Percentiles rank a stretch among this genome's conserved stretches.
phyloP scores from a whole-genome alignment of 2,888 invertebrate species.

The Lochmaea crataegi region DNA sequence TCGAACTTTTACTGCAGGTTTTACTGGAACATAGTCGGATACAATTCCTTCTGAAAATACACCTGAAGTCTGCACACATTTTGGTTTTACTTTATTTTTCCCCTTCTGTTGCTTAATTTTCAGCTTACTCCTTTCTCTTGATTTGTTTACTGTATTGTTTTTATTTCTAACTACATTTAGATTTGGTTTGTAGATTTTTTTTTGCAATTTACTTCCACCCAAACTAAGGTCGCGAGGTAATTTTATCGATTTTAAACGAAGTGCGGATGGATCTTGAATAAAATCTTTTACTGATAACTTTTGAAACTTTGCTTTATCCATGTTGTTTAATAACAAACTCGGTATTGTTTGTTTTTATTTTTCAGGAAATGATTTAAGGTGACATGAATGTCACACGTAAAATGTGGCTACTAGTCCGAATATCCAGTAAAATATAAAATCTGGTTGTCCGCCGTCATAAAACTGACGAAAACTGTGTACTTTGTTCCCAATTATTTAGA shows the following conservation, averaged over 20 bases:
- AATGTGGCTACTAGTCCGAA: not conserved
- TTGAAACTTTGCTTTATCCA: constrained; percentile 28
- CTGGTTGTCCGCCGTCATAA: too few relatives aligned
- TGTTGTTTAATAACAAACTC: not conserved
- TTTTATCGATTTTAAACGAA: constrained; percentile 57
- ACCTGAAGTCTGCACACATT: constrained; percentile 40
- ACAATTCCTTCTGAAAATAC: constrained; percentile 45
- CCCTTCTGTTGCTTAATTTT: constrained; percentile 11
- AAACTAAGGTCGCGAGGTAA: constrained; percentile 60
- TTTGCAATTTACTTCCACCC: constrained; percentile 58
- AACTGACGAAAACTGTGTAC: too few relatives aligned
- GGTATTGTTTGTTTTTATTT: not conserved
- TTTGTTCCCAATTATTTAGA: too few relatives aligned
- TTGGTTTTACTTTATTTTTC: constrained; percentile 38
- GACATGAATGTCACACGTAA: not conserved
- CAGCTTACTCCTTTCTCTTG: constrained; percentile 15
- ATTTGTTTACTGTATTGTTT: constrained; percentile 51
- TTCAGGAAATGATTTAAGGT: not conserved
- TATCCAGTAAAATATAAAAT: not conserved
- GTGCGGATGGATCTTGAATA: constrained; percentile 27
- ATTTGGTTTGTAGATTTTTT: constrained; percentile 61
- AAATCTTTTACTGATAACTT: constrained; percentile 36
- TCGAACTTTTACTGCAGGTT: constrained; percentile 1
- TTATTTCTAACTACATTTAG: constrained; percentile 60
- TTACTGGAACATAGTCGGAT: constrained; percentile 12